Percentiles rank a stretch among this genome's conserved stretches.
phyloP scores from a whole-genome alignment of 2,888 invertebrate genomes.

The Tyria jacobaeae region DNA sequence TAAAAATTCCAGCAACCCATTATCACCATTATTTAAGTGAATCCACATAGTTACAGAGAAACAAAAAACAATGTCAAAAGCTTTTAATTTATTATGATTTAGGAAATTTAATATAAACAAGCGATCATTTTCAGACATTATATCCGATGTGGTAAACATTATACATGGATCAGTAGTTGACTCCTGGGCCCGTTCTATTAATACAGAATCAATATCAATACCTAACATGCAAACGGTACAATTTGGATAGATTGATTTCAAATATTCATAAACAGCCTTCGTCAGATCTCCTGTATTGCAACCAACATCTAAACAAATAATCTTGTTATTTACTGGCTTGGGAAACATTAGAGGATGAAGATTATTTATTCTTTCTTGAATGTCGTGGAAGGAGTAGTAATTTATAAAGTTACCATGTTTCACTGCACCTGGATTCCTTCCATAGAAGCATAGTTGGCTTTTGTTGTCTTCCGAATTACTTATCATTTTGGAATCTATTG shows the following conservation, averaged over 20 bases:
- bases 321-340: constrained; percentile 40
- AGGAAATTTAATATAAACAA: constrained; percentile 81
- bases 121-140: constrained; percentile 81
- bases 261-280: constrained; percentile 82
- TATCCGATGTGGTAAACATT: constrained; percentile 86
- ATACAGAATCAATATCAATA: constrained; percentile 90
- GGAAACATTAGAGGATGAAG: constrained; percentile 80
- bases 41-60: constrained; percentile 97
- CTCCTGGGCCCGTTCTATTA: constrained; percentile 90
- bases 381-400: constrained; percentile 93
- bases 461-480: constrained; percentile 26
- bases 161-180: constrained; percentile 78
- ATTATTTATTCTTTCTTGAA: constrained; percentile 88
- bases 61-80: constrained; percentile 91
- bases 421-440: constrained; percentile 91
- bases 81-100: constrained; percentile 61
- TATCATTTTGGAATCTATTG: not conserved
- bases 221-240: constrained; percentile 85
- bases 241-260: constrained; percentile 73
- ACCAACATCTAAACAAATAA: constrained; percentile 90
- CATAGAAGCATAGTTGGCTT: constrained; percentile 75
- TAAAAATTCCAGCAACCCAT: constrained; percentile 89
- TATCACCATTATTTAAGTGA: constrained; percentile 93
- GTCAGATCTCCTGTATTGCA: constrained; percentile 94
- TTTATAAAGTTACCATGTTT: constrained; percentile 95